Conservation (phyloP, 2,113 vertebrate genomes). For the Phylloscopus trochiloides region DNA sequence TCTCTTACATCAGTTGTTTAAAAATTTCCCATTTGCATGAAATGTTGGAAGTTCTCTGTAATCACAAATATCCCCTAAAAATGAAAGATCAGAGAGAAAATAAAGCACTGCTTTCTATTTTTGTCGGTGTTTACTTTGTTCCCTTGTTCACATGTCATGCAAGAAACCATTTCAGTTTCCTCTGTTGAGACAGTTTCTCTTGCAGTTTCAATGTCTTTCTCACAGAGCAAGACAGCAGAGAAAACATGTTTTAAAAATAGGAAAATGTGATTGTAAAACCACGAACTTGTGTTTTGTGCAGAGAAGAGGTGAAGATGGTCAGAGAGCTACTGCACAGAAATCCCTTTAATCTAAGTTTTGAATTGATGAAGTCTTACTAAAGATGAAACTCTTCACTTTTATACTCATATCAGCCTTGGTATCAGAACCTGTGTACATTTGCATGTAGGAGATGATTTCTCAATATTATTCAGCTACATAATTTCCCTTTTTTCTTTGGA, state of each 20-base stretch:
- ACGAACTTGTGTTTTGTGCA: conserved; percentile 12
- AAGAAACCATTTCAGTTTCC: conserved; percentile 30
- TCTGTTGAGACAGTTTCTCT: conserved; percentile 33
- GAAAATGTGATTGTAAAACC: conserved; percentile 62
- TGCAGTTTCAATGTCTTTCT: conserved; percentile 55
- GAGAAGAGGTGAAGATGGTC: background rate
- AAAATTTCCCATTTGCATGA: conserved; percentile 14
- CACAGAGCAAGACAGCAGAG: background rate
- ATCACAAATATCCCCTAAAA: conserved; percentile 37
- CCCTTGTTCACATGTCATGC: background rate
- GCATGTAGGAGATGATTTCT: background rate
- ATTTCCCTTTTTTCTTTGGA: conserved; percentile 47
- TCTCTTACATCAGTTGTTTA: background rate
- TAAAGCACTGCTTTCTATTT: conserved; percentile 42
- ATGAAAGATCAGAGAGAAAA: conserved; percentile 37
- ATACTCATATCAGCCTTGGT: background rate
- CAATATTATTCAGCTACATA: conserved; percentile 37
- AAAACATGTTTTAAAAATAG: conserved; percentile 53
- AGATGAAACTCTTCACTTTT: conserved; percentile 53
- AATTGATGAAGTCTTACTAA: conserved; percentile 7
- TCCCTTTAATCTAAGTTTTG: conserved; percentile 24
- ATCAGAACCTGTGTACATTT: background rate
- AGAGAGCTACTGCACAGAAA: background rate
- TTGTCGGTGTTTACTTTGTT: conserved; percentile 31
- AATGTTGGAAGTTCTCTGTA: background rate